Base-by-base conservation (phyloP, 2,888 invertebrate genomes). In the Himalopsyche kuldschensis region DNA sequence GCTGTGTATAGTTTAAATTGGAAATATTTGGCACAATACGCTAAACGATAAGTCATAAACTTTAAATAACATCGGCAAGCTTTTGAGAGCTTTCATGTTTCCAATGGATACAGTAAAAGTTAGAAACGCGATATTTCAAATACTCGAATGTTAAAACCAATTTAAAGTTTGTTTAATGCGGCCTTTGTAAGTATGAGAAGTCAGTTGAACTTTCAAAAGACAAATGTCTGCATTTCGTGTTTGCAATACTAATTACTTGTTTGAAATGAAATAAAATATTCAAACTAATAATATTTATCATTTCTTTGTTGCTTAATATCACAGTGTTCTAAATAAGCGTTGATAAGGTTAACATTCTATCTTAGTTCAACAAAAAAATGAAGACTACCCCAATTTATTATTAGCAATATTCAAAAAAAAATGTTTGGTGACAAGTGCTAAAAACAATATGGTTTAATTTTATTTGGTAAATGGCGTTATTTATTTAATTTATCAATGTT, bases 221-320 rank as follows among this genome's bases (percentile, higher is more conserved):
- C 77, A 78, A 81, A 81, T 81, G 81, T 81, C 77, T 63, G 81
- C 30, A 77, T 81, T 76, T 35, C 81, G 78, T 77, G 81, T 4
- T 35, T 30, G 48, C 15, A 27, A 69, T 24, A 69, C 69, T 15
- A n/a, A 55, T 41, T 41, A 41, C 41, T 15, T 11, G 41, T 1
- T 15, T 41, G 15, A 15, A 41, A 15, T 41, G 41, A 15, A 41
- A 41, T 15, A 15, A 41, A 41, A 41, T 15, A 3, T 15, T 41
- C 2, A 41, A 2, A 15, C 41, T 15, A 41, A 15, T 41, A 11
- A 41, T 3, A 15, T 15, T 5, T 3, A 41, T 41, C 41, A 15
- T 41, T 41, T 15, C 3, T 41, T 15, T 41, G 3, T 1, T 15
- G 15, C n/a, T n/a, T n/a, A n/a, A n/a, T 41, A 15, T 0, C 10